These are phyloP conservation scores for Mythimna vitellina DNA, from an alignment of 2,888 invertebrate species.

Conservation along the genomic window DNA sequence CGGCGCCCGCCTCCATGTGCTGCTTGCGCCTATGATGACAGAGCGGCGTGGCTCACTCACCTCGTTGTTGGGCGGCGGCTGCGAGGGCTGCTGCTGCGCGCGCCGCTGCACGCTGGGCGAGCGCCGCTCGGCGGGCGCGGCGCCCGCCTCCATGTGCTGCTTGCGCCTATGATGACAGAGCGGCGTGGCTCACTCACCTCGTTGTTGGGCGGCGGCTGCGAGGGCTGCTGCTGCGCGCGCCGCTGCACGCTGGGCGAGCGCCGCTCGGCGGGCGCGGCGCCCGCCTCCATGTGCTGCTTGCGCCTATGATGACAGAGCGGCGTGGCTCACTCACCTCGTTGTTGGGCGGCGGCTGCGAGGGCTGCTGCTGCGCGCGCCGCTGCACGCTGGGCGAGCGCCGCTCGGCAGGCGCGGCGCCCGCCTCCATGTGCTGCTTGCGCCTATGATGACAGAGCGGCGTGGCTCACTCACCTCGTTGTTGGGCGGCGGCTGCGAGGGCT, in stretches of 20 bases:
- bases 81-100: conserved; percentile 82
- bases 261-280: conserved; percentile 82
- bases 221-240: conserved; percentile 82
- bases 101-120: conserved; percentile 87
- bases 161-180: conserved; percentile 86
- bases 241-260: conserved; percentile 87
- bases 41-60: conserved; percentile 56
- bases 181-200: conserved; percentile 71
- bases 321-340: conserved; percentile 76
- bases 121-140: conserved; percentile 83
- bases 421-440: conserved; percentile 91
- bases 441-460: no score
- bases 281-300: conserved; percentile 86
- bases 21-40: conserved; percentile 89
- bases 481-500: conserved; percentile 84
- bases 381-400: conserved; percentile 86
- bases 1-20: conserved; percentile 83
- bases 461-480: conserved; percentile 80
- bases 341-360: conserved; percentile 84
- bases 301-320: conserved; percentile 83
- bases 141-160: conserved; percentile 85
- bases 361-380: conserved; percentile 84
- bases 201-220: conserved; percentile 85
- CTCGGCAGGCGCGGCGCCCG: conserved; percentile 80
- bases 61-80: conserved; percentile 86